Conservation (phyloP, 2,888 invertebrate species). For the Chaetogeoica ovagalla region DNA sequence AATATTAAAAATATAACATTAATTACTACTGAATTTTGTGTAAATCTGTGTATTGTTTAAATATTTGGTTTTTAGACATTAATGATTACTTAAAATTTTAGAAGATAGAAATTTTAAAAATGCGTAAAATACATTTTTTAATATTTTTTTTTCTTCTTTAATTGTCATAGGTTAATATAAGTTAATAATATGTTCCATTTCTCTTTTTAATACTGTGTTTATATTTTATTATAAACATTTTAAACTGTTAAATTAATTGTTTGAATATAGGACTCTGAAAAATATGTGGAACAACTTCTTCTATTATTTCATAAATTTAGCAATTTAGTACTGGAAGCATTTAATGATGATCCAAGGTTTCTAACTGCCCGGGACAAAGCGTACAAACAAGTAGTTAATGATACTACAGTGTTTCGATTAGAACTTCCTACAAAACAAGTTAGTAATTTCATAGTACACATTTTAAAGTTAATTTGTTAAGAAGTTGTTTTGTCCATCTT, state of each 20-base stretch:
- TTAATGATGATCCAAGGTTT: conserved; percentile 95
- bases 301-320: conserved; percentile 93
- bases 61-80: too few species aligned
- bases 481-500: neutral
- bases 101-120: too few species aligned
- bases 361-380: conserved; percentile 97
- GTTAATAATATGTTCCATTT: too few species aligned
- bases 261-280: conserved; percentile 81
- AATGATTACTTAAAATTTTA: too few species aligned
- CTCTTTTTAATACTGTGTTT: too few species aligned
- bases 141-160: too few species aligned
- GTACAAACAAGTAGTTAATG: conserved; percentile 96
- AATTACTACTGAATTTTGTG: too few species aligned
- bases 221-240: neutral
- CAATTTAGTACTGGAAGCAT: conserved; percentile 87
- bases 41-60: too few species aligned
- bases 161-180: too few species aligned
- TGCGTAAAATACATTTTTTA: too few species aligned
- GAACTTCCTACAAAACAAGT: conserved; percentile 66
- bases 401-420: conserved; percentile 80
- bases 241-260: neutral
- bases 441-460: conserved; percentile 54
- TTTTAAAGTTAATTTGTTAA: neutral
- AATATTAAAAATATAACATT: too few species aligned
- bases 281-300: conserved; percentile 93